Evolutionary conservation across 2,113 vertebrate species (phyloP).

Genomic region (Heliornis fulica): DNA sequence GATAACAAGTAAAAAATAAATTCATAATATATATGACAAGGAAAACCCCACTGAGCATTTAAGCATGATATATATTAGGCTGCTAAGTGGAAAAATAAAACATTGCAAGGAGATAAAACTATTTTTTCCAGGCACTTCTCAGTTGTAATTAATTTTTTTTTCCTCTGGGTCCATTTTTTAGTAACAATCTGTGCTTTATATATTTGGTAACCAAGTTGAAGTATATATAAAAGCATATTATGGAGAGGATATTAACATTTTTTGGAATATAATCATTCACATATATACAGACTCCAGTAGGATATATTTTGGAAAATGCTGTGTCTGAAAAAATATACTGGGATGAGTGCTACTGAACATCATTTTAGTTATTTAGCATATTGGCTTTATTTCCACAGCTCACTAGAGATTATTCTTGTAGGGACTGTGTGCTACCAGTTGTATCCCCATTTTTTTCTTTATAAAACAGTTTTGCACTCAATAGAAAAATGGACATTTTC

Average conservation of each 20-base stretch:
- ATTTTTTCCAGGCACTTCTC: neutral
- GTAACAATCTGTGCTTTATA: neutral
- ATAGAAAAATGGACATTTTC: neutral
- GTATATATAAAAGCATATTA: neutral
- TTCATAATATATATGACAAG: neutral
- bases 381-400: neutral
- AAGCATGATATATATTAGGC: neutral
- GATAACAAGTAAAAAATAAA: conserved; percentile 17
- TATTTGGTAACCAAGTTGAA: neutral
- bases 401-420: neutral
- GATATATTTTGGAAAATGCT: neutral
- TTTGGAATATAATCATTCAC: neutral
- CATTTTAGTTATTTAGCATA: neutral
- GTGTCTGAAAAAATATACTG: neutral
- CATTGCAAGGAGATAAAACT: neutral
- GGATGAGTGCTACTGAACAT: neutral
- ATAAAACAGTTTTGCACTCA: neutral
- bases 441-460: neutral
- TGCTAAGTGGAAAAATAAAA: neutral
- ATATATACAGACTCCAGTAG: neutral
- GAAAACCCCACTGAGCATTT: neutral
- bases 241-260: neutral
- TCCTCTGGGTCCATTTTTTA: neutral
- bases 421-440: neutral
- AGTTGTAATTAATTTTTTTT: neutral